Percentiles rank a stretch among this genome's conserved stretches.
These are phyloP conservation scores for Ophioninae sp. DNA, from an alignment of 2,888 invertebrate species.

Conservation along the genomic window DNA sequence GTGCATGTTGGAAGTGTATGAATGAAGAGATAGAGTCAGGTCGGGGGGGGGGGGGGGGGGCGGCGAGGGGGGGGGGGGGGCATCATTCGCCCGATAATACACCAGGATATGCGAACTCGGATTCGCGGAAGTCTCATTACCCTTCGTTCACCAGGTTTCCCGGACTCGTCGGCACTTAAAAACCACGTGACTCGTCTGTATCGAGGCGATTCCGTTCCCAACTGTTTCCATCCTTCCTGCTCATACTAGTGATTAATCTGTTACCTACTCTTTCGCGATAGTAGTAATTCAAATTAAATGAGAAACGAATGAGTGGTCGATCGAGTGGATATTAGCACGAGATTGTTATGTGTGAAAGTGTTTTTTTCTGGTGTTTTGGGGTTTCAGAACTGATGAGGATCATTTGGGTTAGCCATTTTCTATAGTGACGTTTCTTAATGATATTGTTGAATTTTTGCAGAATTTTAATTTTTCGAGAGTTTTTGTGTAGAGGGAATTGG, in stretches of 20 bases:
- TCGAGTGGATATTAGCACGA: neutral
- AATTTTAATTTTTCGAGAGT: neutral
- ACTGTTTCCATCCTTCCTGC: neutral
- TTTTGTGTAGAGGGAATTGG: neutral
- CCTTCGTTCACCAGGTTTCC: constrained; percentile 17
- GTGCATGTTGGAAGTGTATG: neutral
- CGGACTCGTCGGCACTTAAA: constrained; percentile 23
- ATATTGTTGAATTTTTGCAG: neutral
- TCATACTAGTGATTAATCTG: neutral
- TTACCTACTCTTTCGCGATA: neutral
- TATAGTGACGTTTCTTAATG: too few species aligned
- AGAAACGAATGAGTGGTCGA: neutral
- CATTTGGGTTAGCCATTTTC: too few species aligned
- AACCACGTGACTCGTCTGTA: constrained; percentile 16
- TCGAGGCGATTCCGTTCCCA: neutral
- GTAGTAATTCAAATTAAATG: neutral
- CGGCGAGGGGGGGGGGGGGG: constrained; percentile 14
- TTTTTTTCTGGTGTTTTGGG: neutral
- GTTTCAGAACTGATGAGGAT: neutral
- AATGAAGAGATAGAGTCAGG: constrained; percentile 13
- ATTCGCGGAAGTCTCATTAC: constrained; percentile 59
- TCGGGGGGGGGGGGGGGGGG: neutral
- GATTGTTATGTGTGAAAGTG: neutral
- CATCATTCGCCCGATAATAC: constrained; percentile 53
- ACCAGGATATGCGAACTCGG: constrained; percentile 58